Evolutionary conservation across 2,888 invertebrate species (phyloP).

Genomic region (Cepaea hortensis): DNA sequence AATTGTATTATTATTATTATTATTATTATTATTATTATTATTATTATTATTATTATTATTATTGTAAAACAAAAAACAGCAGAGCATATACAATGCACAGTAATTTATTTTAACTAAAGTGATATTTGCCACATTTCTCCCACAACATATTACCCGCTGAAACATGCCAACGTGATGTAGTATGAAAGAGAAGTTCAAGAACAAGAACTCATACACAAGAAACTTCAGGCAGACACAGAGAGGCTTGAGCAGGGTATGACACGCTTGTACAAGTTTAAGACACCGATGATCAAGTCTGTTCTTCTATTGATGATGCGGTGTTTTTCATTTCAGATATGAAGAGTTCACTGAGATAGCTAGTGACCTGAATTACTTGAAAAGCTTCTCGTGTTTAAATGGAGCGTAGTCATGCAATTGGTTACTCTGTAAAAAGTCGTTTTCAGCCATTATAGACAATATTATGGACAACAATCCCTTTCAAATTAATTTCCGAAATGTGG

Average conservation of each 20-base stretch:
- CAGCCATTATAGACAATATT: constrained; percentile 53
- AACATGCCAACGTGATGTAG: constrained; percentile 53
- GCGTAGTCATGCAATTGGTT: constrained; percentile 69
- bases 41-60: too few relatives aligned
- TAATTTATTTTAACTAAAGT: too few relatives aligned
- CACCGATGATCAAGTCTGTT: too few relatives aligned
- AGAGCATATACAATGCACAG: too few relatives aligned
- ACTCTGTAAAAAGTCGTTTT: constrained; percentile 72
- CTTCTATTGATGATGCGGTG: too few relatives aligned
- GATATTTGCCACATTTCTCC: too few relatives aligned
- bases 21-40: too few relatives aligned
- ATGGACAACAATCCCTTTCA: too few relatives aligned
- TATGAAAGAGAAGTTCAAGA: constrained; percentile 71
- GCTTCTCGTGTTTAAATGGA: constrained; percentile 68
- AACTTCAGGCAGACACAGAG: constrained; percentile 68
- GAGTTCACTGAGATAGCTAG: constrained; percentile 72
- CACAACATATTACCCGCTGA: too few relatives aligned
- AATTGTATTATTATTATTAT: too few relatives aligned
- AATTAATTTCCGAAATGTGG: too few relatives aligned
- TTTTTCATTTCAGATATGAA: constrained; percentile 63
- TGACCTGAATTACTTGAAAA: constrained; percentile 66
- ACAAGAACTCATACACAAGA: constrained; percentile 67
- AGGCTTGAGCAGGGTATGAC: constrained; percentile 63
- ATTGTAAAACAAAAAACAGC: too few relatives aligned
- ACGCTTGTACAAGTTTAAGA: background rate